Conservation (phyloP, 35 echinoderm and acorn worm species). For the Strongylocentrotus purpuratus region DNA sequence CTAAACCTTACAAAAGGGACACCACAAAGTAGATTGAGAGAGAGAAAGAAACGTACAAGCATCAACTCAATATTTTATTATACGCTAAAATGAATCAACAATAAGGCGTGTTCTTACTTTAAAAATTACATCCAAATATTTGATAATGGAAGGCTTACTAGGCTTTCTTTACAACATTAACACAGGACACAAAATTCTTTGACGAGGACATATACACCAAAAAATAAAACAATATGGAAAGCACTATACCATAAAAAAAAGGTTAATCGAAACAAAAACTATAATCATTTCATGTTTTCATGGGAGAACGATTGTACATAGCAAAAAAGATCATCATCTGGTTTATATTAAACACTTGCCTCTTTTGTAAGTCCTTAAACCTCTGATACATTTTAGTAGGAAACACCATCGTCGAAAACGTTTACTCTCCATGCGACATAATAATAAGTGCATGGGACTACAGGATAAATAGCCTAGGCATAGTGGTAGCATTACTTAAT, state of each 20-base stretch:
- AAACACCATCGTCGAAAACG: too few species aligned
- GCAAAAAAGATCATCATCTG: not conserved
- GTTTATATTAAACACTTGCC: too few species aligned
- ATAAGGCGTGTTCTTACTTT: not conserved
- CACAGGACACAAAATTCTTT: not conserved
- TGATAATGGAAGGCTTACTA: not conserved
- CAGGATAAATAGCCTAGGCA: too few species aligned
- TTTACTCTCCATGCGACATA: too few species aligned
- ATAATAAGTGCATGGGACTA: too few species aligned
- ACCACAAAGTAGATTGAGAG: too few species aligned
- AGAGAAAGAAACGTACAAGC: not conserved
- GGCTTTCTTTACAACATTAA: not conserved
- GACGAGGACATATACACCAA: not conserved
- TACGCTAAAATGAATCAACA: not conserved
- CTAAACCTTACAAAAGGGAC: too few species aligned
- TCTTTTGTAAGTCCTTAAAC: too few species aligned
- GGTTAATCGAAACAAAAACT: not conserved
- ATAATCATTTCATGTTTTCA: not conserved
- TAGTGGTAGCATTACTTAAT: too few species aligned
- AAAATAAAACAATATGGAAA: not conserved
- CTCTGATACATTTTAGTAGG: too few species aligned
- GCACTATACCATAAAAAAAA: not conserved
- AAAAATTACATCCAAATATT: not conserved
- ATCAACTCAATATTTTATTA: conserved; percentile 3
- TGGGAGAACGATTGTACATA: not conserved